Evolutionary conservation across 2,113 vertebrate genomes (phyloP).

Genomic region (Dipodomys ordii): DNA sequence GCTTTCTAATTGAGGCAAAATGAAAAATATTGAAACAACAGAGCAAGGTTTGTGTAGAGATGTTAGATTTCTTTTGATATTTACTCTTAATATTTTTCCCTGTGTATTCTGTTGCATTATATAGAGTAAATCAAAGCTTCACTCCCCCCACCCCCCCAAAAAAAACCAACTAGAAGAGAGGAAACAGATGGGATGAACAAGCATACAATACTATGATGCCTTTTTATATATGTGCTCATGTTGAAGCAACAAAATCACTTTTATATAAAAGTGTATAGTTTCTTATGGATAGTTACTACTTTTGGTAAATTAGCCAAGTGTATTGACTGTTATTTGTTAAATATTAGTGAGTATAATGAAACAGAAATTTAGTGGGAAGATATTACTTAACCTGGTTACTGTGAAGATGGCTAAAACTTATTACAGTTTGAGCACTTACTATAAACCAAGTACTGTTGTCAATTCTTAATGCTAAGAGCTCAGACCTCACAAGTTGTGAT

Average conservation of each 20-base stretch:
- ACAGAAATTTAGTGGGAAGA: slow-evolving; percentile 38
- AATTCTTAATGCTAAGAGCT: not conserved
- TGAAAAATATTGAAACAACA: slow-evolving; percentile 16
- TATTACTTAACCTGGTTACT: not conserved
- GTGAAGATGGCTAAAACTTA: slow-evolving; percentile 6
- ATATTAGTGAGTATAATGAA: slow-evolving; percentile 36
- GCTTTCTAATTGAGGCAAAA: slow-evolving; percentile 58
- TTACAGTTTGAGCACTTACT: not conserved
- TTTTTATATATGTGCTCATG: slow-evolving; percentile 52
- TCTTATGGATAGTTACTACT: slow-evolving; percentile 41
- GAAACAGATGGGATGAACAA: slow-evolving; percentile 55
- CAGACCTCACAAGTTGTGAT: not conserved
- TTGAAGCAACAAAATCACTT: slow-evolving; percentile 57
- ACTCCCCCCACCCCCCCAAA: too few species aligned
- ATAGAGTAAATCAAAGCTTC: slow-evolving; percentile 41
- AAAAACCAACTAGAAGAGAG: not conserved
- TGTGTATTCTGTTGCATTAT: not conserved
- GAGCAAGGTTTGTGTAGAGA: not conserved
- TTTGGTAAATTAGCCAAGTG: slow-evolving; percentile 41
- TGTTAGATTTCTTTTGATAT: slow-evolving; percentile 40
- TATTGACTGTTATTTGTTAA: slow-evolving; percentile 52
- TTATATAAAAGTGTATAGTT: slow-evolving; percentile 24
- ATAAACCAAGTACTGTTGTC: not conserved
- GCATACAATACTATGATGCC: slow-evolving; percentile 49
- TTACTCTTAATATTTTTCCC: slow-evolving; percentile 48